These are phyloP conservation scores for Callimorpha dominula DNA, from an alignment of 2,888 invertebrate species.

Conservation along the genomic window DNA sequence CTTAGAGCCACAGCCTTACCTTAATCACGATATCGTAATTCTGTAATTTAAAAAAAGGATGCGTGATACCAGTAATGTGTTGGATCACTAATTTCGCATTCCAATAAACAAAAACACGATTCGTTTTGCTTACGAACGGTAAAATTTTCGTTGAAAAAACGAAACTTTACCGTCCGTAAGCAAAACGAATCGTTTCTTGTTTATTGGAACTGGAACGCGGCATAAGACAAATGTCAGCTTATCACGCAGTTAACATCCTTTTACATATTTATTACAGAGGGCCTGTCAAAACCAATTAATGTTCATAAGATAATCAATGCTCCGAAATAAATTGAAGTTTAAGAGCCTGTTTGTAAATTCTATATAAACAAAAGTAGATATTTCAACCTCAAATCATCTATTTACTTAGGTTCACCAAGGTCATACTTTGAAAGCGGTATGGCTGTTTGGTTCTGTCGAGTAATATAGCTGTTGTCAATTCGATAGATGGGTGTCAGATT, in stretches of 20 bases:
- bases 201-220: too few relatives aligned
- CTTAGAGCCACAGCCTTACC: too few relatives aligned
- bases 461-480: neutral
- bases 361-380: neutral
- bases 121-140: too few relatives aligned
- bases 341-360: slow-evolving; percentile 4
- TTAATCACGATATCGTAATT: too few relatives aligned
- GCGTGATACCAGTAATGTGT: too few relatives aligned
- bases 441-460: neutral
- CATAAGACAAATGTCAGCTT: neutral
- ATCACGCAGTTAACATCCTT: neutral
- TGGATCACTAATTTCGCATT: too few relatives aligned
- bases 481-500: neutral
- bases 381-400: neutral
- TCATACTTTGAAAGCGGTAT: neutral
- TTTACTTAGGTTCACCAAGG: slow-evolving; percentile 9
- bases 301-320: slow-evolving; percentile 7
- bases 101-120: too few relatives aligned
- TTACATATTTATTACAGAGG: neutral
- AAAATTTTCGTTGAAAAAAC: too few relatives aligned
- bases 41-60: too few relatives aligned
- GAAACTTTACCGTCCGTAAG: too few relatives aligned
- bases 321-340: neutral
- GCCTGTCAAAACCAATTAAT: neutral
- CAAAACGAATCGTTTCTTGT: too few relatives aligned